Conservation (phyloP, 2,888 invertebrate genomes). For the Lumbricus terrestris region DNA sequence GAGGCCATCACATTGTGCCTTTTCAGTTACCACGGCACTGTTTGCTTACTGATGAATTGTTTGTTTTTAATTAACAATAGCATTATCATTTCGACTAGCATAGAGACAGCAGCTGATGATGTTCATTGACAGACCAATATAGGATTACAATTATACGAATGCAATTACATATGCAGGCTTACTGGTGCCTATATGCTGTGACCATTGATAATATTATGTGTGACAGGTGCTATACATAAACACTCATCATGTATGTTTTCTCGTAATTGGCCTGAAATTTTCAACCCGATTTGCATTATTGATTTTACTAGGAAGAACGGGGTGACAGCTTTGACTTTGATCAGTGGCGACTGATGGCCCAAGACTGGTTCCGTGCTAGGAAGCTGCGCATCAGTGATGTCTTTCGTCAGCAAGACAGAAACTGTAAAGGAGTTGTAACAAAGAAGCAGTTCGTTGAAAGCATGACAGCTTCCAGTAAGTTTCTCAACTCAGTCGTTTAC, state of each 20-base stretch:
- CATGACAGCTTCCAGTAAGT: slow-evolving; percentile 55
- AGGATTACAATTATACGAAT: no score
- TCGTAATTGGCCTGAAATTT: background rate
- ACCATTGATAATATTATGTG: background rate
- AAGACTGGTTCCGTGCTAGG: slow-evolving; percentile 56
- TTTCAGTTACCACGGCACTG: no score
- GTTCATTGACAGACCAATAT: no score
- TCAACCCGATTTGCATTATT: background rate
- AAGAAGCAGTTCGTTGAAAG: slow-evolving; percentile 57
- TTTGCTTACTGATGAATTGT: no score
- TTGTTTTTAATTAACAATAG: no score
- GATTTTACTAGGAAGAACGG: background rate
- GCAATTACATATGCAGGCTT: no score
- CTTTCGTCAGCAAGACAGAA: slow-evolving; percentile 57
- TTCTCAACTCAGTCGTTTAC: background rate
- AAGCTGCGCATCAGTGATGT: slow-evolving; percentile 58
- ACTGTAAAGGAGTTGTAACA: slow-evolving; percentile 52
- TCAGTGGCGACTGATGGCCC: slow-evolving; percentile 54
- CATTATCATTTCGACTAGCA: no score
- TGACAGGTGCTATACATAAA: background rate
- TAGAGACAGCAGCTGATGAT: no score
- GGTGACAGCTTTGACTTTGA: slow-evolving; percentile 53
- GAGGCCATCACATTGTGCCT: no score
- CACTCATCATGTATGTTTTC: background rate
- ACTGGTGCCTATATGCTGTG: no score